Base-by-base conservation (phyloP, 2,113 vertebrate genomes). In the Malurus melanocephalus region DNA sequence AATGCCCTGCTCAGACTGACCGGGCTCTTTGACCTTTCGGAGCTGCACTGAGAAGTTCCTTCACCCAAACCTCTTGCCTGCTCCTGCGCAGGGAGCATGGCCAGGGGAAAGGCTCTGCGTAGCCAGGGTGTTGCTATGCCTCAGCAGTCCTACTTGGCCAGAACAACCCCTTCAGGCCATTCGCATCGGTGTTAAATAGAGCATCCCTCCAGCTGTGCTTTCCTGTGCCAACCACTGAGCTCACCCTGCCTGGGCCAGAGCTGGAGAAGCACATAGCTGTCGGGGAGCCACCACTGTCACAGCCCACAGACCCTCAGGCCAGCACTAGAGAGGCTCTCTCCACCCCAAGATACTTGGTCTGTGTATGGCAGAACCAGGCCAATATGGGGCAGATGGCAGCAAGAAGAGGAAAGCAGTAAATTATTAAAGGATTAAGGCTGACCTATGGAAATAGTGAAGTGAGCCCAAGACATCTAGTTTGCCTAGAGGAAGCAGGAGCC, bases 91-190 rank as follows among this genome's bases (percentile, higher is more conserved):
- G 90, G 85, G 71, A 93, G 30, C 20, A 45, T 22, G 40, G 93
- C 92, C 92, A 92, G 62, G 56, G 55, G 43, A 93, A 93, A 94
- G 66, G 67, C 77, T 88, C 61, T 4, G 3, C 66, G 75, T 61
- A 85, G 80, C 80, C 83, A 88, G 78, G 57, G 66, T 88, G 71
- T 93, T 93, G 73, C 80, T 88, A n/a, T 84, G 71, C 56, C 71
- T 94, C 77, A 88, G 88, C 88, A 90, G 71, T 73, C 59, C 88
- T 88, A 81, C 83, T 93, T 90, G 92, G 88, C 86, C 35, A 69
- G 93, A 90, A 74, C 51, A 85, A 62, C 43, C 80, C 75, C 85
- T 90, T 67, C 4, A 1, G 87, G 79, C 67, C 7, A 9, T 87
- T 73, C 87, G 81, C 21, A 95, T 35, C 23, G 1, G 75, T 72